Percentiles rank a stretch among this genome's conserved stretches.
phyloP scores from a whole-genome alignment of 2,888 invertebrate species.

The Nebria brevicollis region DNA sequence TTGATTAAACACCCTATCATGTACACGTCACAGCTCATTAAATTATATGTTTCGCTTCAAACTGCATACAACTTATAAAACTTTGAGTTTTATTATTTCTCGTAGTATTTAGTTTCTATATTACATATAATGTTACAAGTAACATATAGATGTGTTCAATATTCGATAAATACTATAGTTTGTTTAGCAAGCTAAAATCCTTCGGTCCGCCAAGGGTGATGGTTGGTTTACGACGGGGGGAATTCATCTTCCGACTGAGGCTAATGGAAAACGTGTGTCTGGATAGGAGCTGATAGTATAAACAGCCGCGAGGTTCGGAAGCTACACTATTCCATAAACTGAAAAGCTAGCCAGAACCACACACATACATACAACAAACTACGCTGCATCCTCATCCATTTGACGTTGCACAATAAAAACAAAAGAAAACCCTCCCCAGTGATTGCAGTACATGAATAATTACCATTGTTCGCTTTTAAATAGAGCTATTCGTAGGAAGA shows the following conservation, averaged over 20 bases:
- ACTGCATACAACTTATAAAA: too few species aligned
- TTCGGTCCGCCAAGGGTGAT: not conserved
- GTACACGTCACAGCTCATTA: not conserved
- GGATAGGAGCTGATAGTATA: slow-evolving; percentile 34
- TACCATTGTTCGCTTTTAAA: slow-evolving; percentile 5
- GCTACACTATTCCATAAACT: not conserved
- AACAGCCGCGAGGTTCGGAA: slow-evolving; percentile 19
- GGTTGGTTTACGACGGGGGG: slow-evolving; percentile 6
- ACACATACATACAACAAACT: not conserved
- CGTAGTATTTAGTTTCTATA: too few species aligned
- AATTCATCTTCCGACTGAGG: slow-evolving; percentile 23
- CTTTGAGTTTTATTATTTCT: too few species aligned
- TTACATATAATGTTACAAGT: too few species aligned
- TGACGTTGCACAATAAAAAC: not conserved
- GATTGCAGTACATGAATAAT: slow-evolving; percentile 9
- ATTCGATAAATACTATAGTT: not conserved
- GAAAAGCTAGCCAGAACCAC: not conserved
- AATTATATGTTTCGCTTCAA: not conserved
- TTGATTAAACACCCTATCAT: not conserved
- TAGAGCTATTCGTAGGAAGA: not conserved
- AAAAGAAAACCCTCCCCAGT: slow-evolving; percentile 2
- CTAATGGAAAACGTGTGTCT: slow-evolving; percentile 44
- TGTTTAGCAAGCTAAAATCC: not conserved
- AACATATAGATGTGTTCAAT: not conserved
- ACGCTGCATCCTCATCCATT: not conserved